These are phyloP conservation scores for Psittacara wagleri DNA, from an alignment of 2,113 vertebrate species.

Conservation along the genomic window DNA sequence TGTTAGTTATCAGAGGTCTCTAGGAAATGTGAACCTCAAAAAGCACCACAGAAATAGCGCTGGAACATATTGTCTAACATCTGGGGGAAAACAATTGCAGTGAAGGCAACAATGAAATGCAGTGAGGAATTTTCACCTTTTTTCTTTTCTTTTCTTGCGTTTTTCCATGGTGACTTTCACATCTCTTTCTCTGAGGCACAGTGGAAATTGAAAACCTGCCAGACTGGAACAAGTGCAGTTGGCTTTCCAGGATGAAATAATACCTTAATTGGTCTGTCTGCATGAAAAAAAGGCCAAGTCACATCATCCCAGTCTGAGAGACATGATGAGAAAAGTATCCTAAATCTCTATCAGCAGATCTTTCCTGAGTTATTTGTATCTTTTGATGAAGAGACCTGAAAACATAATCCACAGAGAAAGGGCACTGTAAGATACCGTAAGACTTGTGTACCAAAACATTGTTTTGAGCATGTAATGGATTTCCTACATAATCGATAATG, in stretches of 20 bases:
- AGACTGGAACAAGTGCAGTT: not conserved
- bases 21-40: not conserved
- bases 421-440: not conserved
- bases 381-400: not conserved
- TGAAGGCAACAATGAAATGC: not conserved
- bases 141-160: conserved; percentile 1
- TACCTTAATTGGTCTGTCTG: conserved; percentile 13
- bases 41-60: not conserved
- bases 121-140: not conserved
- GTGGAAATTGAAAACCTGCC: conserved; percentile 6
- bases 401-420: not conserved
- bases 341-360: not conserved
- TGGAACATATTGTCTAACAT: not conserved
- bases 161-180: not conserved
- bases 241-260: conserved; percentile 14
- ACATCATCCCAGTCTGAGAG: not conserved
- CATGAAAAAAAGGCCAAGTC: not conserved
- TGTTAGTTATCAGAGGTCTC: not conserved
- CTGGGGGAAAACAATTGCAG: not conserved
- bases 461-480: not conserved
- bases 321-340: not conserved
- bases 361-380: not conserved
- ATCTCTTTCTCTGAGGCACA: not conserved
- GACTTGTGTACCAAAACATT: not conserved
- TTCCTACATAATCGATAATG: not conserved